Base-by-base conservation (phyloP, 2,113 vertebrate species). In the Thalassoma bifasciatum region DNA sequence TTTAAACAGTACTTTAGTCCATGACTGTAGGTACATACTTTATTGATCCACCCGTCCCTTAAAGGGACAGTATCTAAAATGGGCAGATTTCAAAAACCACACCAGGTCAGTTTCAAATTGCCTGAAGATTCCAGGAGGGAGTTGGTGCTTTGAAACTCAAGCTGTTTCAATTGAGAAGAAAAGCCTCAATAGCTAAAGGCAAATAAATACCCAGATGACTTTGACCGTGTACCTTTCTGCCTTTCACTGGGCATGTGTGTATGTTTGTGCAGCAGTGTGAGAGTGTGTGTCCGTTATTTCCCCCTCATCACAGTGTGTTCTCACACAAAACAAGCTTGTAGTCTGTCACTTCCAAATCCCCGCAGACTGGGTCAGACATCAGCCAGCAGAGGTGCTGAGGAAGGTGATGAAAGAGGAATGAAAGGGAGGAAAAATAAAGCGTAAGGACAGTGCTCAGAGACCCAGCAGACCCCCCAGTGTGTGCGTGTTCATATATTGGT, bases 281-380 rank as follows among this genome's bases (percentile, higher is more conserved):
- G 56, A 56, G 3, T 19, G 17, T 26, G 12, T 54, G 44, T 26
- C 61, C 58, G 47, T 69, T 66, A 75, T 64, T 69, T 62, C n/a
- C 50, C 46, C 52, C 38, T 56, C 50, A 52, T 77, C 49, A 36
- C 49, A 50, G 30, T 46, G 61, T 70, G 58, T 42, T 85, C 56
- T 76, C 64, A 79, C 87, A 83, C 61, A 11, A 37, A 53, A 83
- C 82, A 78, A 62, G 72, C 80, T 84, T 59, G 74, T 83, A 44
- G 77, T 77, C 85, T 74, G 77, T 85, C 82, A 81, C 56, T 72
- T 68, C 44, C 56, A 66, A 37, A 65, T 59, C 78, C 73, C 82
- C 76, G 71, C 63, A 54, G 87, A 74, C 82, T 71, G 42, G 81
- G 76, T 75, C 76, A 73, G 73, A 70, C 82, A 68, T 76, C 72